A percentile compares a stretch with the other conserved stretches of the same genome.
These are phyloP conservation scores for Aspidiotus destructor DNA, from an alignment of 2,888 invertebrate genomes.

Conservation along the genomic window DNA sequence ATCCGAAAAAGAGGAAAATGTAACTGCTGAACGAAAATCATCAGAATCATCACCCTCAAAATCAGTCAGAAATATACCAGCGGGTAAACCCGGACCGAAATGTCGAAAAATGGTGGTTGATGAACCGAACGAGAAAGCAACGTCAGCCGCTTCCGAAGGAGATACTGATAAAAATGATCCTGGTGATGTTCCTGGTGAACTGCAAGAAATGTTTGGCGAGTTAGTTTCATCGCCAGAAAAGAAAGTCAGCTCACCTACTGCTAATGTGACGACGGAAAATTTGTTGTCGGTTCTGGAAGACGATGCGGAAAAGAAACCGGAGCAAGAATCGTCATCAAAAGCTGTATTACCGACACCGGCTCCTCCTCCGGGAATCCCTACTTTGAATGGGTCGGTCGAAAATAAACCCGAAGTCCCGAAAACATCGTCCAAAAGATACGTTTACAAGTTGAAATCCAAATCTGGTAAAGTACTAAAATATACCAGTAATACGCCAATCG, in stretches of 20 bases:
- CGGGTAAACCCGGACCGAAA: no score
- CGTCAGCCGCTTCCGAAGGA: no score
- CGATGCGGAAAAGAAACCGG: conserved; percentile 14
- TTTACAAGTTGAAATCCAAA: conserved; percentile 27
- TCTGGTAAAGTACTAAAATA: conserved; percentile 23
- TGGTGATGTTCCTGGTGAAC: not conserved
- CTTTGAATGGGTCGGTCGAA: not conserved
- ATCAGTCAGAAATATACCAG: no score
- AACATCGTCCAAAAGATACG: conserved; percentile 10
- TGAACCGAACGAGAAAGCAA: no score
- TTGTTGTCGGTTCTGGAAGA: conserved; percentile 24
- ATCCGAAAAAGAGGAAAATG: no score
- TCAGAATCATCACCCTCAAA: no score
- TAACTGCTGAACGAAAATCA: no score
- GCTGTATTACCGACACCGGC: not conserved
- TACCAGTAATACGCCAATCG: conserved; percentile 16
- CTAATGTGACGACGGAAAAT: conserved; percentile 18
- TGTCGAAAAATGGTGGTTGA: no score
- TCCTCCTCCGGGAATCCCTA: not conserved
- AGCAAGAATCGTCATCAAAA: not conserved
- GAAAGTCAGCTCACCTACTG: not conserved
- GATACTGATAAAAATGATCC: not conserved
- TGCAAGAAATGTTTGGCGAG: not conserved
- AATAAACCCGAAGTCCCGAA: not conserved
- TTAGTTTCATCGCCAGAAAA: not conserved